A percentile compares a stretch with the other conserved stretches of the same genome.
Evolutionary conservation across 2,888 invertebrate species (phyloP).

Genomic region (Dasypogon diadema): DNA sequence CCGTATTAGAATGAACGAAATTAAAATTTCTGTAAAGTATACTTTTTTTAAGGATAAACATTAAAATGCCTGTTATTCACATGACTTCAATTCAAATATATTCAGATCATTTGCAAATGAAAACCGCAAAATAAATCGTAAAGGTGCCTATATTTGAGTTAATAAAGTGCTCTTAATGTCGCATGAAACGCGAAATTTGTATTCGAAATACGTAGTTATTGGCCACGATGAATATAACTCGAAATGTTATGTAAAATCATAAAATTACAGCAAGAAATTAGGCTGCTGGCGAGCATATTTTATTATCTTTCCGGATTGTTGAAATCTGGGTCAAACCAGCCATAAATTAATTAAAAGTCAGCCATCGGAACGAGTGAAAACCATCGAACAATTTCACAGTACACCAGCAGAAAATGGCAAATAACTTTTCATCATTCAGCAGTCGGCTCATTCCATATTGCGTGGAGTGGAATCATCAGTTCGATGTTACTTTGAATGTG

Average conservation of each 20-base stretch:
- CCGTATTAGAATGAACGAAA: too few relatives aligned
- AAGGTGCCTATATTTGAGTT: too few relatives aligned
- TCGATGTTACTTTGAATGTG: not conserved
- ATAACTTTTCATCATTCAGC: conserved; percentile 36
- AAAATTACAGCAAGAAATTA: conserved; percentile 32
- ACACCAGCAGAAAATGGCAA: conserved; percentile 42
- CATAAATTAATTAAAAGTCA: conserved; percentile 55
- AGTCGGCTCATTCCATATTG: conserved; percentile 46
- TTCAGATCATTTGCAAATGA: too few relatives aligned
- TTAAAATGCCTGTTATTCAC: too few relatives aligned
- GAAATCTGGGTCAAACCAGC: conserved; percentile 53
- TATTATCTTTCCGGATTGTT: conserved; percentile 39
- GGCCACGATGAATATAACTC: conserved; percentile 15
- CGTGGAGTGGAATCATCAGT: not conserved
- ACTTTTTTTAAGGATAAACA: too few relatives aligned
- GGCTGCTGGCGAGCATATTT: conserved; percentile 3
- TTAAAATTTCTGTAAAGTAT: too few relatives aligned
- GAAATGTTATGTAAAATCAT: conserved; percentile 37
- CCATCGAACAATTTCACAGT: conserved; percentile 48
- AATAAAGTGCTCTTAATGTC: too few relatives aligned
- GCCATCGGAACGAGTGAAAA: conserved; percentile 53
- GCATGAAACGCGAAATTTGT: too few relatives aligned
- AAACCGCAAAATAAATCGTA: too few relatives aligned
- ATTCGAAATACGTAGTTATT: not conserved
- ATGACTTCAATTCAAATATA: too few relatives aligned